Evolutionary conservation across 1,140 invertebrate genomes (phyloP).

Genomic region (Helicorthomorpha holstii): DNA sequence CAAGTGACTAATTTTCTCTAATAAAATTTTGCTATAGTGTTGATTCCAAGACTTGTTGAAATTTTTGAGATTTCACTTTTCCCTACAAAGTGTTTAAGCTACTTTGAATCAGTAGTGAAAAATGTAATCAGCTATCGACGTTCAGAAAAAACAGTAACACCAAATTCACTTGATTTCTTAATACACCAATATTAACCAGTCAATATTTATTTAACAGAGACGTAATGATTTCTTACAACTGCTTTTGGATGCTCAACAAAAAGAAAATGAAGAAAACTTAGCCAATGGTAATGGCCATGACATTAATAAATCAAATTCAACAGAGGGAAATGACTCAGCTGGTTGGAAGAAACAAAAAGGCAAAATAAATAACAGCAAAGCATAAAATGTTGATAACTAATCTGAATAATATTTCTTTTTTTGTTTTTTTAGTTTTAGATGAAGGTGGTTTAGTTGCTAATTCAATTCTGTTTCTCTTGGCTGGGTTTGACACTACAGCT

Average conservation of each 20-base stretch:
- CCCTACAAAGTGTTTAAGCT: background rate
- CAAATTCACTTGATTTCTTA: background rate
- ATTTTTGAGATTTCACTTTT: background rate
- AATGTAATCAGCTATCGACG: background rate
- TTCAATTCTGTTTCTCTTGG: slow-evolving; percentile 17
- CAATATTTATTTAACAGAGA: background rate
- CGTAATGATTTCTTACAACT: background rate
- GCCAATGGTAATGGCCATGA: too few relatives aligned
- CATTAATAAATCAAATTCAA: too few relatives aligned
- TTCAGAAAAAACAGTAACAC: background rate
- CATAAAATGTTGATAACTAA: too few relatives aligned
- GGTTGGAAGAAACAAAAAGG: too few relatives aligned
- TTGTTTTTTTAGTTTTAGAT: background rate
- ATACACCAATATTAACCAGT: too few relatives aligned
- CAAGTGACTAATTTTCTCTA: background rate
- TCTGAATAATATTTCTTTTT: too few relatives aligned
- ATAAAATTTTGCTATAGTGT: background rate
- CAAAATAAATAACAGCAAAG: too few relatives aligned
- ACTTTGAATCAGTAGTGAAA: background rate
- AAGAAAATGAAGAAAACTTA: too few relatives aligned
- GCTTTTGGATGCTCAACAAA: background rate
- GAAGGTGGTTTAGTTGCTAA: slow-evolving; percentile 4
- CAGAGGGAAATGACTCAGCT: too few relatives aligned
- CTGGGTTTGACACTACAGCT: slow-evolving; percentile 31
- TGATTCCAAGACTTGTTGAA: background rate